Percentiles rank a stretch among this genome's conserved stretches.
These are phyloP conservation scores for Musca domestica DNA, from an alignment of 1,140 invertebrate species.

Conservation along the genomic window DNA sequence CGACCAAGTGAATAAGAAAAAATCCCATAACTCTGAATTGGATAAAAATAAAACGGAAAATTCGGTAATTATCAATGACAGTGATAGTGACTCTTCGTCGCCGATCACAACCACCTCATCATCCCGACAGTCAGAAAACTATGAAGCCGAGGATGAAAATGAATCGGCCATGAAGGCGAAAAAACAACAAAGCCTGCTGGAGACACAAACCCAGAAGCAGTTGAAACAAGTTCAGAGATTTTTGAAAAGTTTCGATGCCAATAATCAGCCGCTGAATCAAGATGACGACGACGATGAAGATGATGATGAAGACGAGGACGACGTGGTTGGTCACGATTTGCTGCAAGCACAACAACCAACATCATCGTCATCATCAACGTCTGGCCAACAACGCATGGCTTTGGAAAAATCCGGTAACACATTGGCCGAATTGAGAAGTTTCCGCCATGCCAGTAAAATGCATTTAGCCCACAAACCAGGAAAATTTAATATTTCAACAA, in stretches of 20 bases:
- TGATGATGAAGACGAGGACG: no score
- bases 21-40: neutral
- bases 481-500: conserved; percentile 52
- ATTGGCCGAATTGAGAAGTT: neutral
- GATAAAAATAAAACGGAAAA: neutral
- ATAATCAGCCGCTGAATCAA: neutral
- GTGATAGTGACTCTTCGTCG: neutral
- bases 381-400: neutral
- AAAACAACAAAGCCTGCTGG: conserved; percentile 22
- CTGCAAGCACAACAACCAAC: neutral
- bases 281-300: no score
- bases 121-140: conserved; percentile 40
- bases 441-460: neutral
- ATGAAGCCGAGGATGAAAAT: conserved; percentile 50
- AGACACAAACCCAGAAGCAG: conserved; percentile 28
- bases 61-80: conserved; percentile 3
- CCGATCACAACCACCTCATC: conserved; percentile 12
- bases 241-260: conserved; percentile 43
- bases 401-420: neutral
- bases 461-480: conserved; percentile 29
- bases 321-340: no score
- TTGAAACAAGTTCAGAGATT: conserved; percentile 49
- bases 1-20: neutral
- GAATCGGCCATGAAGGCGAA: conserved; percentile 31
- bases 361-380: neutral